These are phyloP conservation scores for Nymphicus hollandicus DNA, from an alignment of 2,113 vertebrate species.

Conservation along the genomic window DNA sequence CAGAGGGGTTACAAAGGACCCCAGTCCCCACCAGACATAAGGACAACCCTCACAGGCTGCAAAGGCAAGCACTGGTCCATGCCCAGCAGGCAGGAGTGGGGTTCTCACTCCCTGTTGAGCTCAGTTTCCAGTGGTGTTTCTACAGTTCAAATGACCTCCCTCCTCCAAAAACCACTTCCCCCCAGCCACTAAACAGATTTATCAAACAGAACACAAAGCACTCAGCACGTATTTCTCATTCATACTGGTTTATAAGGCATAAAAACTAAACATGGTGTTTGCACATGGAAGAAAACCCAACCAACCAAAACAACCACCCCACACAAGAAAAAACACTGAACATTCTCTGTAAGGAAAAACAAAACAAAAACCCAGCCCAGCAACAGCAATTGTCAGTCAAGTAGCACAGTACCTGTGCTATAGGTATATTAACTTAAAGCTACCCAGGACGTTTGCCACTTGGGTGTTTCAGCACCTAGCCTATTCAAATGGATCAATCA, in stretches of 20 bases:
- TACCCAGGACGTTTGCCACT: neutral
- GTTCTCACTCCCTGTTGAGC: neutral
- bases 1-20: neutral
- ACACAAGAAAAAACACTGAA: neutral
- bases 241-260: neutral
- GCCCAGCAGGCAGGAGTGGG: neutral
- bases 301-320: neutral
- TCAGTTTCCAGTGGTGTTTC: neutral
- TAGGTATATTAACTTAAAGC: neutral
- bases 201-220: neutral
- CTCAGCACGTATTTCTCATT: neutral
- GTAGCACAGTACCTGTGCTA: neutral
- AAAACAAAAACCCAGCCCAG: neutral
- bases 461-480: neutral
- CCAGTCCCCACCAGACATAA: fast-evolving
- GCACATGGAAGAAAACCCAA: neutral
- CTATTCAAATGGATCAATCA: neutral
- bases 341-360: neutral
- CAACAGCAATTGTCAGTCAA: neutral
- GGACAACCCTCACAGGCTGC: neutral
- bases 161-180: neutral
- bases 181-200: neutral
- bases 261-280: neutral
- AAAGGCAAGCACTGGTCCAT: neutral
- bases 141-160: neutral